A percentile compares a stretch with the other conserved stretches of the same genome.
phyloP scores from a whole-genome alignment of 2,888 invertebrate genomes.

The Scaptomyza reducta region DNA sequence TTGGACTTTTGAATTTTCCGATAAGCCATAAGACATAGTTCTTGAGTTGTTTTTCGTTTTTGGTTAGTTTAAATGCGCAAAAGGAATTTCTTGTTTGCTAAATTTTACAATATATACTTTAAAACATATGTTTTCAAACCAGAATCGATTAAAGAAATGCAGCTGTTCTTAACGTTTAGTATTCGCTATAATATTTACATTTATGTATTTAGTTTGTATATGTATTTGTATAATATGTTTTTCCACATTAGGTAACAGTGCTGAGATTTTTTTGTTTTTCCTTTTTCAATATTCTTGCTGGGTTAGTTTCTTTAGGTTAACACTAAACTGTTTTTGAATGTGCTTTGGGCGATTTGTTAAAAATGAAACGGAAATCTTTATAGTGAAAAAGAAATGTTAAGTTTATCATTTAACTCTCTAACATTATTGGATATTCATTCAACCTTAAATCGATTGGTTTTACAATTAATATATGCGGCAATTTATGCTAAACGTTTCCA shows the following conservation, averaged over 20 bases:
- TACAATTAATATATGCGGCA: constrained; percentile 4
- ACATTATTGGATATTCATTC: constrained; percentile 17
- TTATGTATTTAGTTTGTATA: constrained; percentile 39
- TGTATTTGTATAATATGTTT: constrained; percentile 41
- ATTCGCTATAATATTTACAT: constrained; percentile 68
- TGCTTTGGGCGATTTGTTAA: constrained; percentile 29
- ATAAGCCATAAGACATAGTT: constrained; percentile 28
- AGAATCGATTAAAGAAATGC: constrained; percentile 40
- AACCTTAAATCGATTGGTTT: constrained; percentile 25
- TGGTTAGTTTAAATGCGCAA: constrained; percentile 38
- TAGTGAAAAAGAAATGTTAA: constrained; percentile 10
- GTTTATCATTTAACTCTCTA: constrained; percentile 4
- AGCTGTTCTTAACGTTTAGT: constrained; percentile 31
- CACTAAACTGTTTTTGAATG: constrained; percentile 25
- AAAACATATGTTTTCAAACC: neutral
- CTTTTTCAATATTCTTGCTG: constrained; percentile 18
- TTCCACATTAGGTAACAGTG: constrained; percentile 64
- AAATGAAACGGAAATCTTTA: constrained; percentile 19
- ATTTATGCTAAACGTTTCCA: constrained; percentile 16
- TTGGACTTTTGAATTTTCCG: constrained; percentile 38
- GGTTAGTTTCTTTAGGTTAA: constrained; percentile 27
- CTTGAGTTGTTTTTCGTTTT: constrained; percentile 4
- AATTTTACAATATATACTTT: constrained; percentile 1
- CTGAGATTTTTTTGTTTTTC: constrained; percentile 13
- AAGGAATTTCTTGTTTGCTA: constrained; percentile 28